Conservation (phyloP, 1,140 invertebrate genomes). For the Planococcus citri region DNA sequence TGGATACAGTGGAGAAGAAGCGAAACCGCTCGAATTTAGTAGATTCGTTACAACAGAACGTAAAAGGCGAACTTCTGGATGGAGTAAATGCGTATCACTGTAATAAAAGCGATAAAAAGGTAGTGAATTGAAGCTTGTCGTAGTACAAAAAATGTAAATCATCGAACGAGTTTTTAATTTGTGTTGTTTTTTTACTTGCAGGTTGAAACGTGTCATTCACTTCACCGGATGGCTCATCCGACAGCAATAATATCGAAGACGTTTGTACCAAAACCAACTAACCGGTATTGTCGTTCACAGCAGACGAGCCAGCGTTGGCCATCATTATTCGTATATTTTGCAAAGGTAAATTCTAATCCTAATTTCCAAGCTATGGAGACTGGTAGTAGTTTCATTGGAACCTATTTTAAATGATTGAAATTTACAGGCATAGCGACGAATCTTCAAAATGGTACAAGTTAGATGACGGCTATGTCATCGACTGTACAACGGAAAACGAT, state of each 20-base stretch:
- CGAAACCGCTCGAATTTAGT: conserved; percentile 91
- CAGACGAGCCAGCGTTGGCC: conserved; percentile 91
- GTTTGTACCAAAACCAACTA: conserved; percentile 74
- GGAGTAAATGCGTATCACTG: conserved; percentile 97
- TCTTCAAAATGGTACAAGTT: conserved; percentile 91
- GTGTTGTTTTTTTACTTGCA: conserved; percentile 37
- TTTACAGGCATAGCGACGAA: conserved; percentile 60
- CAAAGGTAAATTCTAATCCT: conserved; percentile 46
- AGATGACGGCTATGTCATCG: conserved; percentile 92
- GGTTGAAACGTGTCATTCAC: conserved; percentile 89
- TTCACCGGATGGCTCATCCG: conserved; percentile 24
- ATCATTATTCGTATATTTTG: conserved; percentile 96
- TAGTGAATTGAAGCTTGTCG: conserved; percentile 33
- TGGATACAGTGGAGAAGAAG: conserved; percentile 91
- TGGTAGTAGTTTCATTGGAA: background rate
- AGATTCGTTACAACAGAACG: conserved; percentile 98
- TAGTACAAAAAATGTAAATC: background rate
- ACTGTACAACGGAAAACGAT: conserved; percentile 89
- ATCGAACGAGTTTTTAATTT: background rate
- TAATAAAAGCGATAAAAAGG: conserved; percentile 99
- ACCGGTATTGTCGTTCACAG: conserved; percentile 96
- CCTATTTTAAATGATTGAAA: no score
- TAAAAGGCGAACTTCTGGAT: conserved; percentile 94
- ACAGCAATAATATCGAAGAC: conserved; percentile 38
- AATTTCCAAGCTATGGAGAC: background rate